These are phyloP conservation scores for Willisornis vidua DNA, from an alignment of 2,113 vertebrate species.

Conservation along the genomic window DNA sequence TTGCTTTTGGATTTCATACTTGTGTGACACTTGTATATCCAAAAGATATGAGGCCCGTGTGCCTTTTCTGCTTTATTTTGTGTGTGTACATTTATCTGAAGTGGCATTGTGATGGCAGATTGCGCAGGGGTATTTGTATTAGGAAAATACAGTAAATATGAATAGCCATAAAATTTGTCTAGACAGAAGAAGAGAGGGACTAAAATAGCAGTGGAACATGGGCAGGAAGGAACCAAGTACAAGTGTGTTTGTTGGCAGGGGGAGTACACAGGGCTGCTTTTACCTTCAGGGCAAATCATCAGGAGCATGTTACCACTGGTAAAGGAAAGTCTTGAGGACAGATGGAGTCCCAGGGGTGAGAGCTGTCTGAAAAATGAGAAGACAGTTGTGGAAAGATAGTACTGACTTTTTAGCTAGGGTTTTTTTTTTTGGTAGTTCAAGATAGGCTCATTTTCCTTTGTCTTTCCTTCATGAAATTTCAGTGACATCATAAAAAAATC, in stretches of 20 bases:
- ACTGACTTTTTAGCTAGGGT: not conserved
- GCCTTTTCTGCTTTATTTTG: not conserved
- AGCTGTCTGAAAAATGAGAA: constrained; percentile 11
- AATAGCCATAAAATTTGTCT: constrained; percentile 10
- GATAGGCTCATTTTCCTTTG: not conserved
- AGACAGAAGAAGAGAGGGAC: not conserved
- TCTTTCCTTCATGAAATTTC: not conserved
- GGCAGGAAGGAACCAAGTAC: not conserved
- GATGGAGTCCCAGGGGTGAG: not conserved
- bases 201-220: not conserved
- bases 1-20: not conserved
- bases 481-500: not conserved
- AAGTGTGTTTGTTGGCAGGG: not conserved
- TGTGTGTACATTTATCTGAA: not conserved
- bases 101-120: not conserved
- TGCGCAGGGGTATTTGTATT: not conserved
- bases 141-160: not conserved
- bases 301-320: not conserved
- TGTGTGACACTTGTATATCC: not conserved
- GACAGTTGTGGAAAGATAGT: not conserved
- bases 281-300: not conserved
- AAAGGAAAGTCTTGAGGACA: not conserved
- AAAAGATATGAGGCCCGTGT: not conserved
- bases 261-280: not conserved
- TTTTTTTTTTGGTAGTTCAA: not conserved